Percentiles rank a stretch among this genome's conserved stretches.
phyloP scores from a whole-genome alignment of 2,113 vertebrate species.

The Dromiciops gliroides region DNA sequence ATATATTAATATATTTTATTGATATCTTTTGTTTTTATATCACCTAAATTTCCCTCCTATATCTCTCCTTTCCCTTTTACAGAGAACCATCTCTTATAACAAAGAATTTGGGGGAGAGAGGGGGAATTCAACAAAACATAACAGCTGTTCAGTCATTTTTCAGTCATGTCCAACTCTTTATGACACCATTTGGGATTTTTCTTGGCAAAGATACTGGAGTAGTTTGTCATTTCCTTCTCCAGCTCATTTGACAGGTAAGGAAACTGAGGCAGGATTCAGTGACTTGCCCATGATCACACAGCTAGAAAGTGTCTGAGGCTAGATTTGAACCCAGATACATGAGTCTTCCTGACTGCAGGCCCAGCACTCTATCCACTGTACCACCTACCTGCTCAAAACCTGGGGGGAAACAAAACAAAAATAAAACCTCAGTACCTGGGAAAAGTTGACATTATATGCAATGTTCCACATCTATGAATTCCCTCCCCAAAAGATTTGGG shows the following conservation, averaged over 20 bases:
- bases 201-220: neutral
- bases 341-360: no score
- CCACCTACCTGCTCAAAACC: neutral
- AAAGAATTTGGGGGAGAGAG: neutral
- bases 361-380: neutral
- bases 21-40: neutral
- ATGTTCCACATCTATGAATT: neutral
- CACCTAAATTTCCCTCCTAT: neutral
- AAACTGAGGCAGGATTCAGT: neutral
- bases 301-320: neutral
- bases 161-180: neutral
- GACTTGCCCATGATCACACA: neutral
- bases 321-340: neutral
- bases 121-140: neutral
- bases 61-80: neutral
- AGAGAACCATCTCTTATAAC: neutral
- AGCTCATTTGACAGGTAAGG: neutral
- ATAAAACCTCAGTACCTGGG: neutral
- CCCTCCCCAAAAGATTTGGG: neutral
- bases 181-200: neutral
- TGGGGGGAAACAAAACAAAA: no score
- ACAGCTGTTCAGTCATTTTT: neutral
- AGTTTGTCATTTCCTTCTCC: neutral
- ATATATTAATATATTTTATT: neutral
- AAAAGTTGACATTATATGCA: neutral